Percentiles rank a stretch among this genome's conserved stretches.
These are phyloP conservation scores for Cathartes aura DNA, from an alignment of 2,113 vertebrate species.

Conservation along the genomic window DNA sequence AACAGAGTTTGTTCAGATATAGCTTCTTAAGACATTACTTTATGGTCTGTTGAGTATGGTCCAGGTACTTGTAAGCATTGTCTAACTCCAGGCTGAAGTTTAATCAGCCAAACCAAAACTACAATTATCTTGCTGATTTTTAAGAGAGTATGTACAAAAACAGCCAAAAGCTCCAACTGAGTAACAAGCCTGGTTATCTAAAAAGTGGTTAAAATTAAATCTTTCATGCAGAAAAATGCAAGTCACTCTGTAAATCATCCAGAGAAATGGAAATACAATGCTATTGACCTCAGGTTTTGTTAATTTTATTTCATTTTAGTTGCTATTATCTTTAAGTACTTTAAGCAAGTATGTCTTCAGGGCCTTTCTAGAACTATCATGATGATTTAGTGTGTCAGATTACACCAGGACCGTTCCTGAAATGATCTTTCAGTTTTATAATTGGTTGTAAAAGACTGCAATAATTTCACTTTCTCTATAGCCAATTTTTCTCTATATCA, in stretches of 20 bases:
- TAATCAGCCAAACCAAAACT: neutral
- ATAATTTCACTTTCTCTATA: neutral
- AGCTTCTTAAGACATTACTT: neutral
- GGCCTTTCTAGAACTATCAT: neutral
- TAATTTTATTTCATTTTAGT: neutral
- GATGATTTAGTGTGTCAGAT: slow-evolving; percentile 1
- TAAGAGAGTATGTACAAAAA: neutral
- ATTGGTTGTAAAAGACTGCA: neutral
- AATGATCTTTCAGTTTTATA: neutral
- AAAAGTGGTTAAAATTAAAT: neutral
- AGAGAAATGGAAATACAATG: neutral
- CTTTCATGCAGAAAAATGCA: neutral
- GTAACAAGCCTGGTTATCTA: neutral
- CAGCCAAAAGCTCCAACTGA: neutral
- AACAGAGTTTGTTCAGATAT: neutral
- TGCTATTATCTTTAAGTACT: neutral
- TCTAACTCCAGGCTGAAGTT: neutral
- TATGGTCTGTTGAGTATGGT: neutral
- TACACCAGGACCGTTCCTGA: neutral
- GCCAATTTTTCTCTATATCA: neutral
- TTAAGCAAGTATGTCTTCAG: neutral
- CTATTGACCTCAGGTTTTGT: neutral
- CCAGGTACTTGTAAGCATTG: neutral
- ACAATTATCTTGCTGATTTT: neutral
- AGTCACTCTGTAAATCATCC: neutral